Conservation (phyloP, 2,797 vertebrate genomes). For the Neostethus bicornis region DNA sequence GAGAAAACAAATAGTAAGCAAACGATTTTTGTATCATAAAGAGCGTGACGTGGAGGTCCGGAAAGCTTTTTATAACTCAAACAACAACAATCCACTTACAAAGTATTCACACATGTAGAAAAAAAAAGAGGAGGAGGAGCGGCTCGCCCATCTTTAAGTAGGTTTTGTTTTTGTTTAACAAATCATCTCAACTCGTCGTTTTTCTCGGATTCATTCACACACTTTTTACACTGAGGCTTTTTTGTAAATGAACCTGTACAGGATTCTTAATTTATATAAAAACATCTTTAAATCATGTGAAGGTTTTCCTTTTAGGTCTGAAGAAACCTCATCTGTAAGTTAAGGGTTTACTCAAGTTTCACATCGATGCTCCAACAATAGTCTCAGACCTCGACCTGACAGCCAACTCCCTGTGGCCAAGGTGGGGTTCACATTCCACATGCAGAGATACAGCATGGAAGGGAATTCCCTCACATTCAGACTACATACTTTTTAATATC, state of each 20-base stretch:
- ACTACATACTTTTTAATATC: not conserved
- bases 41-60: conserved; percentile 7
- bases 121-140: not conserved
- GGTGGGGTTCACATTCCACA: conserved; percentile 67
- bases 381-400: conserved; percentile 41
- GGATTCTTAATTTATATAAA: conserved; percentile 5
- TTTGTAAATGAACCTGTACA: conserved; percentile 6
- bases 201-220: conserved; percentile 15
- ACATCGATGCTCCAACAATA: conserved; percentile 63
- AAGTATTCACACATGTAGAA: not conserved
- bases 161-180: conserved; percentile 3
- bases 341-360: conserved; percentile 60
- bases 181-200: conserved; percentile 1
- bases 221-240: not conserved
- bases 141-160: not conserved
- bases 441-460: conserved; percentile 5
- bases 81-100: conserved; percentile 18
- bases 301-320: conserved; percentile 6
- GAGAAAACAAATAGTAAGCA: conserved; percentile 35
- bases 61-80: conserved; percentile 36
- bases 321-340: conserved; percentile 20
- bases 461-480: conserved; percentile 12
- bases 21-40: conserved; percentile 13
- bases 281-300: conserved; percentile 1
- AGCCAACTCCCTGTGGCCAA: conserved; percentile 59